Conservation (phyloP, 2,888 invertebrate genomes). For the Linnaemya vulpina region DNA sequence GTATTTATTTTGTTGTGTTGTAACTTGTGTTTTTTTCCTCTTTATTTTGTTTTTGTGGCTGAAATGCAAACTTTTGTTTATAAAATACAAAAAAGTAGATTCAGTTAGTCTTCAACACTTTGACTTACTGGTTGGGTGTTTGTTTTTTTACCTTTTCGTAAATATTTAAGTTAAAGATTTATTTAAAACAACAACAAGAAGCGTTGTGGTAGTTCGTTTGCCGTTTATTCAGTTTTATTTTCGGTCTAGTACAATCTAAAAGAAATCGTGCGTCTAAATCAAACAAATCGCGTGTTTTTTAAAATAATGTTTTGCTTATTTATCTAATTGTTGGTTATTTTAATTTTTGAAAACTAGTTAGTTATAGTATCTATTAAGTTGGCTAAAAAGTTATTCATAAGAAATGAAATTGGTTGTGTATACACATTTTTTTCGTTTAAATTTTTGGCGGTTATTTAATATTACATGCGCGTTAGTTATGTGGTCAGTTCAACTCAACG, state of each 20-base stretch:
- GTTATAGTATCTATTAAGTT: conserved; percentile 24
- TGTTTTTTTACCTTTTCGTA: conserved; percentile 11
- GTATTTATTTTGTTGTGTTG: conserved; percentile 45
- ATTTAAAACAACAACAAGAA: conserved; percentile 15
- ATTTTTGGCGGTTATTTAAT: conserved; percentile 67
- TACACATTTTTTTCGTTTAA: conserved; percentile 5
- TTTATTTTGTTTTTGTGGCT: conserved; percentile 45
- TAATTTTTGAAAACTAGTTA: conserved; percentile 49
- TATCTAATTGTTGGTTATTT: conserved; percentile 39
- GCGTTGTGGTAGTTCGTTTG: not conserved
- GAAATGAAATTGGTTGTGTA: conserved; percentile 34
- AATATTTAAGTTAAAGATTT: not conserved
- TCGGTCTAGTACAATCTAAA: conserved; percentile 24
- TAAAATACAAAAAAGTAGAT: conserved; percentile 58
- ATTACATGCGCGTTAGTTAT: conserved; percentile 42
- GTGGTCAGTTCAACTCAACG: conserved; percentile 6
- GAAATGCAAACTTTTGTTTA: conserved; percentile 72
- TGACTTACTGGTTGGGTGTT: conserved; percentile 63
- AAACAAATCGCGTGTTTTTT: conserved; percentile 63
- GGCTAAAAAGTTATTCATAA: conserved; percentile 35
- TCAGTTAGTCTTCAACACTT: conserved; percentile 69
- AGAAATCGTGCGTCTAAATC: conserved; percentile 54
- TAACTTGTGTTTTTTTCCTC: conserved; percentile 53
- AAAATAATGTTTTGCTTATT: conserved; percentile 29
- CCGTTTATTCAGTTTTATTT: not conserved